These are phyloP conservation scores for Nycticorax nycticorax DNA, from an alignment of 2,113 vertebrate species.

Conservation along the genomic window DNA sequence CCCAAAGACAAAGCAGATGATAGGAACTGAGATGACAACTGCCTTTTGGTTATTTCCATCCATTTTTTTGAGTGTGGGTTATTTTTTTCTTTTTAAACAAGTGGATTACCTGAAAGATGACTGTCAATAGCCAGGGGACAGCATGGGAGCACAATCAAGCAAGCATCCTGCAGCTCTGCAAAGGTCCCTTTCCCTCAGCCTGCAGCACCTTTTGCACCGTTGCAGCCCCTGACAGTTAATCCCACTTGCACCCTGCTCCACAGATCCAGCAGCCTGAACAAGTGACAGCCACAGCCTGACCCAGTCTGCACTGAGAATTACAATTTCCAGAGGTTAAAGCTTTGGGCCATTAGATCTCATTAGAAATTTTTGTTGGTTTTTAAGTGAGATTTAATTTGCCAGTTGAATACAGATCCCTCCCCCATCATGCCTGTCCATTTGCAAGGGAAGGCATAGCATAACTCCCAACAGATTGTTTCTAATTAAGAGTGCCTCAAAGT, in stretches of 20 bases:
- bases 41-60: neutral
- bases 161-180: neutral
- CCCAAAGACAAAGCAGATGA: neutral
- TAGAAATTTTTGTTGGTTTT: neutral
- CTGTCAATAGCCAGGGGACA: neutral
- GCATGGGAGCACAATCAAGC: neutral
- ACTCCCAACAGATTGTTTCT: conserved; percentile 17
- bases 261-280: neutral
- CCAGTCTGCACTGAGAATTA: neutral
- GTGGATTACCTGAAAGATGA: neutral
- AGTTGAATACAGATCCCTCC: neutral
- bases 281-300: neutral
- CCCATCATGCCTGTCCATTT: neutral
- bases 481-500: conserved; percentile 4
- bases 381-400: neutral
- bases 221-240: neutral
- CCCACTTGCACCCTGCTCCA: neutral
- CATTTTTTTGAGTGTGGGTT: neutral
- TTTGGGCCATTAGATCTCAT: neutral
- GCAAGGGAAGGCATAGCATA: neutral
- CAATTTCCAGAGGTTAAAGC: neutral
- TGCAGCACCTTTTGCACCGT: neutral
- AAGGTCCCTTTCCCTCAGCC: neutral
- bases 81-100: neutral
- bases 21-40: neutral